Base-by-base conservation (phyloP, 1,140 invertebrate genomes). In the Neotoxoptera formosana region DNA sequence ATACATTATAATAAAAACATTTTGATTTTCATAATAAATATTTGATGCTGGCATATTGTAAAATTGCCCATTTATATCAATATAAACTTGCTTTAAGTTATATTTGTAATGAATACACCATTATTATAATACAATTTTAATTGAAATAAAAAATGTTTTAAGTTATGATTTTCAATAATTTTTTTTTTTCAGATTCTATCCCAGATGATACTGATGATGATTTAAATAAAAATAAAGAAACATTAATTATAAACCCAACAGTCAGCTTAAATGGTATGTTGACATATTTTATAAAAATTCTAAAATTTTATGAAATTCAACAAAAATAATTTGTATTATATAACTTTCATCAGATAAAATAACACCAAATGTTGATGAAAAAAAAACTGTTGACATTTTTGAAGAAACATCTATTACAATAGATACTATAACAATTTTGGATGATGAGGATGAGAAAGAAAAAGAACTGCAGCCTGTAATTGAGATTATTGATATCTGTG, bases 401-500 rank as follows among this genome's bases (percentile, higher is more conserved):
- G 34, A 90, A 36, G 41, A 30, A 90, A 90, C 14, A n/a, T 25
- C 51, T 41, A 45, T 25, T 45, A 45, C 25, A 90, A 45, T 67
- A 30, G 53, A 90, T 60, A 60, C 53, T 60, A 45, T 17, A 90
- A 60, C 36, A 17, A 90, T 60, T 41, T 8, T 25, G 14, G 23
- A 60, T 90, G 53, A 56, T 17, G 41, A 87, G 20, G 6, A 81
- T 9, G 17, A 48, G 7, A n/a, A 93, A 76, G 92, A 90, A 60
- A 53, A 90, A 47, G 93, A 84, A 34, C 83, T 76, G 56, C 93
- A 94, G 8, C 93, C 94, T 91, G 94, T 91, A 8, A 90, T 45
- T 36, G 83, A 56, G 90, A 81, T 53, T n/a, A 47, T n/a, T 47
- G 47, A 93, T 83, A 91, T 67, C 1, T 83, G 45, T 41, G 47